Evolutionary conservation across 2,888 invertebrate genomes (phyloP).

Genomic region (Lithophane semibrunnea): DNA sequence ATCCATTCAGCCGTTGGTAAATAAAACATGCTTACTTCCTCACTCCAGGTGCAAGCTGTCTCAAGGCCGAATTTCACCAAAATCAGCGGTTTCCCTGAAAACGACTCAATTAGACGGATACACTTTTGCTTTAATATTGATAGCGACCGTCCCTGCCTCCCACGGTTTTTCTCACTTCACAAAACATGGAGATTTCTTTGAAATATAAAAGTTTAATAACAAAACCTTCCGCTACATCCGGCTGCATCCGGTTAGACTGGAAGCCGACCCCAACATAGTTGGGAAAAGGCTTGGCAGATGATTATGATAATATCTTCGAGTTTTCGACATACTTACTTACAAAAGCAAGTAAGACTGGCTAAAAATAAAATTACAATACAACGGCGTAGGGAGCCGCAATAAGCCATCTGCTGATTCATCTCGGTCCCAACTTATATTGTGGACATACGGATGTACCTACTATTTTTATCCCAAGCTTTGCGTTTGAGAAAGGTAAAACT

Average conservation of each 20-base stretch:
- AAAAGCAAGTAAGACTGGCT: conserved; percentile 11
- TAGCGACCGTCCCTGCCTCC: background rate
- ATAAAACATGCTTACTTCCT: background rate
- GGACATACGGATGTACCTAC: conserved; percentile 38
- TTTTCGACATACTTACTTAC: background rate
- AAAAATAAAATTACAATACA: conserved; percentile 51
- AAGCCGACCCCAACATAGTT: too few species aligned
- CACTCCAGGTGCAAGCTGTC: background rate
- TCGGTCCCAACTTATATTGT: conserved; percentile 51
- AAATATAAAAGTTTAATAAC: too few species aligned
- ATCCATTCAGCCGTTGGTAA: background rate
- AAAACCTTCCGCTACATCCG: background rate
- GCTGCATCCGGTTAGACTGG: too few species aligned
- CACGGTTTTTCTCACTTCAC: too few species aligned
- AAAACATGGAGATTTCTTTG: background rate
- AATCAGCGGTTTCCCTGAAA: background rate
- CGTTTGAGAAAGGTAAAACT: conserved; percentile 62
- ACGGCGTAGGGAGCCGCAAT: conserved; percentile 40
- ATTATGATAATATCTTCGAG: too few species aligned
- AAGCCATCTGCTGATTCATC: conserved; percentile 62
- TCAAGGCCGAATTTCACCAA: background rate
- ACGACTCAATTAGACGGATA: too few species aligned
- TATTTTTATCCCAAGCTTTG: conserved; percentile 59
- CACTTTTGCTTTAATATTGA: too few species aligned
- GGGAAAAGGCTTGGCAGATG: too few species aligned